Base-by-base conservation (phyloP, 2,888 invertebrate species). In the Proisotoma minuta region DNA sequence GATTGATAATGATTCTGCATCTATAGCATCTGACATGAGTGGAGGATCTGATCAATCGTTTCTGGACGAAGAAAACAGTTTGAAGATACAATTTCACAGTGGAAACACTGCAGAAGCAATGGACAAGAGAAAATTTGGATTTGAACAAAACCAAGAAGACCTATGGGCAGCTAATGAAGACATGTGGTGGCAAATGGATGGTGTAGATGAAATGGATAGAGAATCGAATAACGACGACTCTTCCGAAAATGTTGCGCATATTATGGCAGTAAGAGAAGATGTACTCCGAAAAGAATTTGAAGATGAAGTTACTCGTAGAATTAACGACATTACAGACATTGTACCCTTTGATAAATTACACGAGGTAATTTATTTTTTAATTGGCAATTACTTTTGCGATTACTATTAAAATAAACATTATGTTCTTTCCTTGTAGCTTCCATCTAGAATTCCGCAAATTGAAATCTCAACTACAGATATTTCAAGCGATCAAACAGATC, bases 101-200 rank as follows among this genome's bases (percentile, higher is more conserved):
- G 88, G 89, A 24, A 90, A 89, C 77, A 85, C 89, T 48, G 92
- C 91, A 0, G 91, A 91, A 77, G 91, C 91, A 0, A 84, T 73
- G 15, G 73, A 73, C 59, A 73, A 73, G 52, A 52, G 73, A 8
- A 73, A 73, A 53, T 60, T 73, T 22, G 71, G 71, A 20, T 61
- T 65, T 1, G 69, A 70, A 3, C 71, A 68, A 27, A 54, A 70
- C 3, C 67, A 63, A 18, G 91, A 91, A 59, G 75, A 76, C 63
- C 60, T 76, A 74, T 72, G 70, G 75, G 29, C 68, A 75, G 60
- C 76, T 74, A 64, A 74, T 71, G 28, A 78, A 77, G 72, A 72
- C 40, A 65, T 73, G 65, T 73, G 73, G 73, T 73, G 73, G 73
- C 53, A 54, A 26, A 65, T 66, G 68, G 69, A 70, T 39, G 71